Evolutionary conservation across 2,888 invertebrate species (phyloP).

Genomic region (Agriopis leucophaearia): DNA sequence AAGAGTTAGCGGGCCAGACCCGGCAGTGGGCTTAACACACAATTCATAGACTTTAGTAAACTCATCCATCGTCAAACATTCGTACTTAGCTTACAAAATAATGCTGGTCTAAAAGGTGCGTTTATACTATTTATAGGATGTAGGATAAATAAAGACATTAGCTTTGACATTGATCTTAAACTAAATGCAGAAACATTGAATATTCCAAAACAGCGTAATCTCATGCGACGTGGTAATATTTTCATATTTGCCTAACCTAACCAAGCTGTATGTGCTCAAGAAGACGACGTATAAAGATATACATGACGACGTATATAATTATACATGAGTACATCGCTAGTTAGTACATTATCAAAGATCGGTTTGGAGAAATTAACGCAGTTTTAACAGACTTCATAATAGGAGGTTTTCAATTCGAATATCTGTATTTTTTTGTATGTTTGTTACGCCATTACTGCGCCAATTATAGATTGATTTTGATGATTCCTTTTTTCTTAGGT

Average conservation of each 20-base stretch:
- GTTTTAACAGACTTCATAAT: too few species aligned
- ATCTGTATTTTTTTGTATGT: too few species aligned
- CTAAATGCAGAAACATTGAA: constrained; percentile 44
- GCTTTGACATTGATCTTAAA: constrained; percentile 62
- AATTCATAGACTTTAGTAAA: background rate
- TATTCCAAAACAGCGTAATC: constrained; percentile 23
- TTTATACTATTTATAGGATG: constrained; percentile 55
- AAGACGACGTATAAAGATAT: background rate
- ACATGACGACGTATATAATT: too few species aligned
- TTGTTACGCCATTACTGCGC: too few species aligned
- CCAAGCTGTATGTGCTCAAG: constrained; percentile 14
- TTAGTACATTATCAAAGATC: too few species aligned
- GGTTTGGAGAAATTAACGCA: too few species aligned
- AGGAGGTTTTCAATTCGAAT: too few species aligned
- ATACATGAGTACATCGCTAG: background rate
- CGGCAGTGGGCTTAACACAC: too few species aligned
- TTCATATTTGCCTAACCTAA: constrained; percentile 22
- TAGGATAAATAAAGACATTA: constrained; percentile 53
- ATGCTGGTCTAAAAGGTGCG: constrained; percentile 55
- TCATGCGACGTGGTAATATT: constrained; percentile 3
- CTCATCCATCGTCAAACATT: constrained; percentile 4
- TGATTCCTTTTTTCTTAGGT: too few species aligned
- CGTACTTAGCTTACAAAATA: constrained; percentile 6
- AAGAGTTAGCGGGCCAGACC: too few species aligned
- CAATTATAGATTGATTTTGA: too few species aligned